phyloP scores from a whole-genome alignment of 2,888 invertebrate species.

The Cerastis leucographa region DNA sequence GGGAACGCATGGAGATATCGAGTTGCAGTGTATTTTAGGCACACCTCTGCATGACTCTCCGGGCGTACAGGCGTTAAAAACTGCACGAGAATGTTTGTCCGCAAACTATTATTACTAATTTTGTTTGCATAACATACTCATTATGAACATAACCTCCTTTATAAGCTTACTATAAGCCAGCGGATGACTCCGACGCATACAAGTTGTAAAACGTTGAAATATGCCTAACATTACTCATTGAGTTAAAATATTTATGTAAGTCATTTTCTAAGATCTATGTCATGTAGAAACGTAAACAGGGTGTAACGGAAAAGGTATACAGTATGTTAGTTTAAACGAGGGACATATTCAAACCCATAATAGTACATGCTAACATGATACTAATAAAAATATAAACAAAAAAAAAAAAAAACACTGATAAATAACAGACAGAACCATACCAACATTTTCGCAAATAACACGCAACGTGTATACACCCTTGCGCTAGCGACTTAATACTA shows the following conservation, averaged over 20 bases:
- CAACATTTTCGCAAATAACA: no score
- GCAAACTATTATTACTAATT: background rate
- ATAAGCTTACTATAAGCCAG: background rate
- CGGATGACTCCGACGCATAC: slow-evolving; percentile 21
- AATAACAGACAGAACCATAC: no score
- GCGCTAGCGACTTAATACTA: no score
- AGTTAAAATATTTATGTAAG: slow-evolving; percentile 5
- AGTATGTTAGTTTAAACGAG: no score
- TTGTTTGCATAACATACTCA: slow-evolving; percentile 3
- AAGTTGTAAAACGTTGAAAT: slow-evolving; percentile 10
- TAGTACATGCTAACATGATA: no score
- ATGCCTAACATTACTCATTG: slow-evolving; percentile 15
- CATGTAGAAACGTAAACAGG: background rate
- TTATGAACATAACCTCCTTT: slow-evolving; percentile 23
- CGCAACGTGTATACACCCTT: no score
- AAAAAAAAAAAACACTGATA: no score
- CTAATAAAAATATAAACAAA: no score
- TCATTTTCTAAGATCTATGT: slow-evolving; percentile 25
- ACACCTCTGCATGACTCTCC: background rate
- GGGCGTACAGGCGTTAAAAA: background rate
- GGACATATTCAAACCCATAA: no score
- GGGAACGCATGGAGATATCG: no score
- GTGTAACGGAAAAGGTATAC: no score
- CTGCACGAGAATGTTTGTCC: background rate
- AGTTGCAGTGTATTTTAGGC: background rate